Evolutionary conservation across 2,888 invertebrate species (phyloP).

Genomic region (Psococerastis gibbosa): DNA sequence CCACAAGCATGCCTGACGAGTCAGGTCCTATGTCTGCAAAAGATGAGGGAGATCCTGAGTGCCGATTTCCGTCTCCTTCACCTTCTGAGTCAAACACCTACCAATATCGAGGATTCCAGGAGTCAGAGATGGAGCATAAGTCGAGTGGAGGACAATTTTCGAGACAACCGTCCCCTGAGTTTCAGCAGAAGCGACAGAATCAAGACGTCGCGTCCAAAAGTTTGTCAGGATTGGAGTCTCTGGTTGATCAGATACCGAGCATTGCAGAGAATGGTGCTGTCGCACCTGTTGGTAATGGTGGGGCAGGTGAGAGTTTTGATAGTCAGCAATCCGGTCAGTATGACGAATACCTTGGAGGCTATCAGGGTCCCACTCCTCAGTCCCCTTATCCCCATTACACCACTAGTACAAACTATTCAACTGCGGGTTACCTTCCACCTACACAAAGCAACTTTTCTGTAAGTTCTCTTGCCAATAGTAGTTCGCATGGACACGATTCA

Average conservation of each 20-base stretch:
- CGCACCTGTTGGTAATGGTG: conserved; percentile 20
- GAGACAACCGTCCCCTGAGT: conserved; percentile 6
- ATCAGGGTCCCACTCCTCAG: conserved; percentile 19
- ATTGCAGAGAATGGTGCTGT: conserved; percentile 48
- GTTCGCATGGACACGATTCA: conserved; percentile 16
- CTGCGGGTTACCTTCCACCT: conserved; percentile 16
- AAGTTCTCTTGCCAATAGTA: conserved; percentile 23
- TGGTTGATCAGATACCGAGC: conserved; percentile 81
- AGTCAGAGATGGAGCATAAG: conserved; percentile 6
- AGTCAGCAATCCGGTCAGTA: conserved; percentile 5
- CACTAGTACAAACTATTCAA: conserved; percentile 19
- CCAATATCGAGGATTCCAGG: conserved; percentile 4
- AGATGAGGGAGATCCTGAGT: conserved; percentile 19
- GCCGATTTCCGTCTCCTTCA: conserved; percentile 1
- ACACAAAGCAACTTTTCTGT: conserved; percentile 24
- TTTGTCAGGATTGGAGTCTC: conserved; percentile 66
- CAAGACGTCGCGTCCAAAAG: conserved; percentile 74
- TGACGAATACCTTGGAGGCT: conserved; percentile 19
- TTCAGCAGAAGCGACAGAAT: conserved; percentile 10
- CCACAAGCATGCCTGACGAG: conserved; percentile 33
- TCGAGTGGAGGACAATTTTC: background rate
- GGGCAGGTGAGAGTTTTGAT: conserved; percentile 20
- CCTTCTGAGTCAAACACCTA: conserved; percentile 7
- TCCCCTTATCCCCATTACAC: conserved; percentile 21
- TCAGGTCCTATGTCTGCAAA: conserved; percentile 18